Evolutionary conservation across 2,888 invertebrate species (phyloP).

Genomic region (Oligia latruncula): DNA sequence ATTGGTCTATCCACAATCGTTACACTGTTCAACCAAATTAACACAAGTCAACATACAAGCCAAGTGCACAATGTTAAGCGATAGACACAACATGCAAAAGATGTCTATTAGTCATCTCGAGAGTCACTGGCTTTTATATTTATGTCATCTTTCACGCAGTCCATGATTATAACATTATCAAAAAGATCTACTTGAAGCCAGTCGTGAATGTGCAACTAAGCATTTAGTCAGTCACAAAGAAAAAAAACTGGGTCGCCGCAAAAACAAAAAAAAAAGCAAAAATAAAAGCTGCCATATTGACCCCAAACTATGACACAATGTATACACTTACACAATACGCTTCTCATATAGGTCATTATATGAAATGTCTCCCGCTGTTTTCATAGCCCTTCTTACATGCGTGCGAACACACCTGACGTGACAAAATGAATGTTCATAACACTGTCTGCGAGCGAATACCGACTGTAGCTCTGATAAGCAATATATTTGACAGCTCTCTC

Average conservation of each 20-base stretch:
- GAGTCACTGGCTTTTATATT: too few species aligned
- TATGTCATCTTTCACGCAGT: too few species aligned
- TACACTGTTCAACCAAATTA: too few species aligned
- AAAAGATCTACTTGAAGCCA: neutral
- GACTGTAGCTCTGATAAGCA: conserved; percentile 55
- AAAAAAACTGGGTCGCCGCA: neutral
- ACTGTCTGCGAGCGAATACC: conserved; percentile 59
- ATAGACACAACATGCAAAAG: too few species aligned
- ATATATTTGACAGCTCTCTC: conserved; percentile 54
- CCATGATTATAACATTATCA: too few species aligned
- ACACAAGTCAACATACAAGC: too few species aligned
- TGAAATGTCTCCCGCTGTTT: conserved; percentile 27
- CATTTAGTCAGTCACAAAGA: neutral
- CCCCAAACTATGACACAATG: neutral
- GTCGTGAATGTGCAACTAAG: neutral
- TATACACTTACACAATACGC: neutral
- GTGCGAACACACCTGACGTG: conserved; percentile 63
- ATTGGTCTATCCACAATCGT: too few species aligned
- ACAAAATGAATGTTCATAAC: conserved; percentile 68
- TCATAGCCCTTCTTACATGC: conserved; percentile 54
- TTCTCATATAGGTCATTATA: conserved; percentile 1
- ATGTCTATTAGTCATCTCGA: too few species aligned
- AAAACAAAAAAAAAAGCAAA: conserved; percentile 8
- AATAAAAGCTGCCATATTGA: conserved; percentile 1
- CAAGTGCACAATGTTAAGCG: too few species aligned